Conservation (phyloP, 1,140 invertebrate species). For the Drosophila pandora region DNA sequence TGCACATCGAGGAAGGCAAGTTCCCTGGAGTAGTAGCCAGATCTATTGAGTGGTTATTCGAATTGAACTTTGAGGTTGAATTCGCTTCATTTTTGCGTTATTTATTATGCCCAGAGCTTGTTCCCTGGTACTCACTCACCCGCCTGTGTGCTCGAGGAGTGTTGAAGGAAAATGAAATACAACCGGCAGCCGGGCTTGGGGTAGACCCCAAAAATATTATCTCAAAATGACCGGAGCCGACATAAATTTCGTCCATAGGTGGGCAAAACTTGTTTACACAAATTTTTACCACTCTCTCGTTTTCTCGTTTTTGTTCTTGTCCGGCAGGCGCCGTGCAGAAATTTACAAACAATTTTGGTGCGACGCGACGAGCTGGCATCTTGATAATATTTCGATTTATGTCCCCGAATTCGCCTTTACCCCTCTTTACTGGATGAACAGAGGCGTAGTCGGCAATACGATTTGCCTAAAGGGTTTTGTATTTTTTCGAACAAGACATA, state of each 20-base stretch:
- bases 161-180: constrained; percentile 68
- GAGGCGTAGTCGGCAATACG: background rate
- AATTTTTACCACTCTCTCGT: constrained; percentile 24
- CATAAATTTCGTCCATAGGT: constrained; percentile 57
- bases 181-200: constrained; percentile 4
- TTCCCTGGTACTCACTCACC: constrained; percentile 18
- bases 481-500: background rate
- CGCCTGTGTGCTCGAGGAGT: constrained; percentile 17
- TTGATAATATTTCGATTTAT: constrained; percentile 82
- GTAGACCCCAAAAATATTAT: constrained; percentile 1
- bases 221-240: constrained; percentile 39
- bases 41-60: constrained; percentile 81
- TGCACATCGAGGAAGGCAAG: constrained; percentile 60
- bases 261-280: constrained; percentile 76
- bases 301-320: constrained; percentile 23
- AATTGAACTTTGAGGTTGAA: constrained; percentile 81
- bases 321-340: constrained; percentile 30
- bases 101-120: constrained; percentile 64
- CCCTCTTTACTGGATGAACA: constrained; percentile 9
- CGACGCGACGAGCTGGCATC: constrained; percentile 74
- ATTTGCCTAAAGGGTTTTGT: background rate
- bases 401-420: constrained; percentile 15
- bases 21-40: constrained; percentile 49
- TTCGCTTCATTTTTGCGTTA: constrained; percentile 81
- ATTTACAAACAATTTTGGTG: constrained; percentile 65